Base-by-base conservation (phyloP, 1,140 invertebrate species). In the Drosophila navojoa region DNA sequence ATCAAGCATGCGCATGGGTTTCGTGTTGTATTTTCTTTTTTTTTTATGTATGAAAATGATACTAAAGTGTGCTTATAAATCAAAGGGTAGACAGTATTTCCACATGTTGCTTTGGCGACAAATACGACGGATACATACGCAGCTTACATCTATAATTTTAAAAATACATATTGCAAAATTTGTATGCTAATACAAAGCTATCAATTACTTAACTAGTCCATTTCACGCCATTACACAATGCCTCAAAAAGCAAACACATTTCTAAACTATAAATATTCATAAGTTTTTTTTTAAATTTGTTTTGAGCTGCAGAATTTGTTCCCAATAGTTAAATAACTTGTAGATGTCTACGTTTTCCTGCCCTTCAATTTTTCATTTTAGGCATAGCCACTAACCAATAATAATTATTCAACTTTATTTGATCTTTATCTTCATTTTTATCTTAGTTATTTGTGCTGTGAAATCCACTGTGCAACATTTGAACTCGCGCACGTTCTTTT, bases 1-100 rank as follows among this genome's bases (percentile, higher is more conserved):
- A 15, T 22, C 15, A 35, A 25, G 19, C 15, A 15, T 42, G 49
- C 29, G 22, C 35, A 16, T 52, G 11, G 52, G 10, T 22, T 42
- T 15, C 3, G 19, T 22, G 19, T 11, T 1, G n/a, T 32, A 32
- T 32, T 32, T 7, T 32, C 10, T 7, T 0, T 44, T n/a, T 15
- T 2, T 7, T 35, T 16, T 50, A 32, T 40, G 15, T 72, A 29
- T 42, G 13, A 53, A 49, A 35, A 52, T 58, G 38, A 10, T 57
- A 78, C 86, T 87, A 87, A 82, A 78, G 81, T 72, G 82, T 87
- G 81, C 76, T 79, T 87, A 87, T 72, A 64, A 86, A 86, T 35
- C 13, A n/a, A n/a, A 11, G 45, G 4, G 15, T 47, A 5, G 15
- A 45, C 1, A 9, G 29, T 16, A 57, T 66, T 47, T 9, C 7